Percentiles rank a stretch among this genome's conserved stretches.
Conservation (phyloP, 2,113 vertebrate species). For the Pteronura brasiliensis region DNA sequence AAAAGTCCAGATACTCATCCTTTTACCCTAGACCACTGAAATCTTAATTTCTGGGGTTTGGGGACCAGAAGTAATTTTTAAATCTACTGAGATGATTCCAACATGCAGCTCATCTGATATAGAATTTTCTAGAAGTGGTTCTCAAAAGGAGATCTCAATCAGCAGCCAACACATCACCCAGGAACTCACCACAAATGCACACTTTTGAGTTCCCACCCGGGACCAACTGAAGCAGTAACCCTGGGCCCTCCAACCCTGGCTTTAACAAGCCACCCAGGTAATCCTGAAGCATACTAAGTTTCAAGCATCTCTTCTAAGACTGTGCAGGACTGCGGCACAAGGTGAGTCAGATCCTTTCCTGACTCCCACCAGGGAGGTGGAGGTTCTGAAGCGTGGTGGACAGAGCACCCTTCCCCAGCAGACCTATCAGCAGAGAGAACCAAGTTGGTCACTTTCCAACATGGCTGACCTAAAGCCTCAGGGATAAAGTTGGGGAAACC, state of each 20-base stretch:
- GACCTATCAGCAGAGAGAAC: not conserved
- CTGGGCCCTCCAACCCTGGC: not conserved
- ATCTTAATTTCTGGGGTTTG: not conserved
- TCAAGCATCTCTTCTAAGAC: not conserved
- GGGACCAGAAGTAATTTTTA: not conserved
- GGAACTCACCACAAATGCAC: not conserved
- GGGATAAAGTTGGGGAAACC: not conserved
- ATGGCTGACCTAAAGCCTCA: not conserved
- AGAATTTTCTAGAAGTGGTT: not conserved
- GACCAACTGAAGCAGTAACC: not conserved
- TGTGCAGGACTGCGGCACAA: not conserved
- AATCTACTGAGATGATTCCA: not conserved
- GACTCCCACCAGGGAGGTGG: not conserved
- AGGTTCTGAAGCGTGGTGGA: not conserved
- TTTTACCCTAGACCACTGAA: not conserved
- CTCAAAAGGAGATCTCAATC: not conserved
- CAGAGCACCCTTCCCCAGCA: not conserved
- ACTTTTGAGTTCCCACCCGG: not conserved
- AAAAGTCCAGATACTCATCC: not conserved
- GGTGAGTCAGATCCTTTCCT: not conserved
- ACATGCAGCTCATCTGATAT: not conserved
- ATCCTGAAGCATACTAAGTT: not conserved
- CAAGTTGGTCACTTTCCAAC: not conserved
- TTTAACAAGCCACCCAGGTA: not conserved
- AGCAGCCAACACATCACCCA: not conserved